phyloP scores from a whole-genome alignment of 2,888 invertebrate species.

The Thera britannica region DNA sequence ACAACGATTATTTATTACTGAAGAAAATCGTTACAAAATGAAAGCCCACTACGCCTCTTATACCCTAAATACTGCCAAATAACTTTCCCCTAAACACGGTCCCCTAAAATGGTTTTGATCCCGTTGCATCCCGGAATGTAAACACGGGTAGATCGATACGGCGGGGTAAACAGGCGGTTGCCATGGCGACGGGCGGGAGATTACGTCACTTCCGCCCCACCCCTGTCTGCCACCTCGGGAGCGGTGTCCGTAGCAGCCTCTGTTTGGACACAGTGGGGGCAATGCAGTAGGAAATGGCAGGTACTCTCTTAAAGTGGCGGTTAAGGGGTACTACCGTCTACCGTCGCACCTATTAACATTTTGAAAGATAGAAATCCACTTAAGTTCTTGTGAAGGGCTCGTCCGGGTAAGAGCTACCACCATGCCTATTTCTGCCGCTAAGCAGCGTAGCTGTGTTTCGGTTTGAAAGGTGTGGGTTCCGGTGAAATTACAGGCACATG shows the following conservation, averaged over 20 bases:
- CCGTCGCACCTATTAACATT: too few relatives aligned
- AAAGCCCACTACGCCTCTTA: too few relatives aligned
- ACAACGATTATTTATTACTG: too few relatives aligned
- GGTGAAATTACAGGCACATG: too few relatives aligned
- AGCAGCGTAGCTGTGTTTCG: too few relatives aligned
- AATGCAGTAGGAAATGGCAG: conserved; percentile 21
- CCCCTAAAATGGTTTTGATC: conserved; percentile 3
- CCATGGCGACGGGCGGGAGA: conserved; percentile 75
- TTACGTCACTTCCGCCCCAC: conserved; percentile 67
- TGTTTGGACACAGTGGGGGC: conserved; percentile 39
- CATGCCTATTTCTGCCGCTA: too few relatives aligned
- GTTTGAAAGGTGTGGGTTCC: too few relatives aligned
- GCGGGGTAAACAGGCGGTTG: conserved; percentile 83
- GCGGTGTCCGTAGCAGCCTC: conserved; percentile 60
- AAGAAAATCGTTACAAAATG: too few relatives aligned
- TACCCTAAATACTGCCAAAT: not conserved
- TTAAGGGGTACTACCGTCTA: too few relatives aligned
- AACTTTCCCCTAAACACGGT: not conserved
- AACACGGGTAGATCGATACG: conserved; percentile 79
- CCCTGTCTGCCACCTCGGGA: conserved; percentile 48
- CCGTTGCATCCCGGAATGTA: conserved; percentile 60
- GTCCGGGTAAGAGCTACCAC: too few relatives aligned
- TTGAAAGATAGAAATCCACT: too few relatives aligned
- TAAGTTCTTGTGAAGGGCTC: too few relatives aligned
- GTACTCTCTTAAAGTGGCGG: not conserved